Conservation (phyloP, 2,113 vertebrate genomes). For the Erythrocebus patas region DNA sequence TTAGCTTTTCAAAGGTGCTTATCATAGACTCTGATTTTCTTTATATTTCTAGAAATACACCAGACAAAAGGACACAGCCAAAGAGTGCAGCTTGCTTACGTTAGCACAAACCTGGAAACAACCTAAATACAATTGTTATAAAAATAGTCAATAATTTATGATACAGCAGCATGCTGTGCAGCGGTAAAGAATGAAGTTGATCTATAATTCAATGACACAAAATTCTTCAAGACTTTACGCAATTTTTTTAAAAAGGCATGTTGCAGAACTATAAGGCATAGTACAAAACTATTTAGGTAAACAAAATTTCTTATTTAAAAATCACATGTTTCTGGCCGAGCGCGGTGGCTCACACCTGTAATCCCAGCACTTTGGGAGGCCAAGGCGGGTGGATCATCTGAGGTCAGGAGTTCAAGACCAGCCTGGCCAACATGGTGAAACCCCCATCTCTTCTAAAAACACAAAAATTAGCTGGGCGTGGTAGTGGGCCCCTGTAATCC, state of each 20-base stretch:
- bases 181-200: background rate
- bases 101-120: background rate
- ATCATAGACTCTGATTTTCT: background rate
- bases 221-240: background rate
- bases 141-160: background rate
- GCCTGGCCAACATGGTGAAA: too few species aligned
- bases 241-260: background rate
- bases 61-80: background rate
- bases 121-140: background rate
- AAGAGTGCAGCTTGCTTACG: background rate
- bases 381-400: too few species aligned
- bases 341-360: too few species aligned
- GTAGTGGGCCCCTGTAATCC: too few species aligned
- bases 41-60: background rate
- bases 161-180: background rate
- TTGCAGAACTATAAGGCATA: background rate
- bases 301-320: background rate
- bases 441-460: too few species aligned
- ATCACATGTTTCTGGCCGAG: background rate
- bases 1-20: background rate
- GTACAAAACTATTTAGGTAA: background rate
- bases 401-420: too few species aligned
- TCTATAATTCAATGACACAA: background rate
- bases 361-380: too few species aligned
- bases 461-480: too few species aligned